Percentiles rank a stretch among this genome's conserved stretches.
Conservation (phyloP, 2,888 invertebrate species). For the Ochlodes sylvanus region DNA sequence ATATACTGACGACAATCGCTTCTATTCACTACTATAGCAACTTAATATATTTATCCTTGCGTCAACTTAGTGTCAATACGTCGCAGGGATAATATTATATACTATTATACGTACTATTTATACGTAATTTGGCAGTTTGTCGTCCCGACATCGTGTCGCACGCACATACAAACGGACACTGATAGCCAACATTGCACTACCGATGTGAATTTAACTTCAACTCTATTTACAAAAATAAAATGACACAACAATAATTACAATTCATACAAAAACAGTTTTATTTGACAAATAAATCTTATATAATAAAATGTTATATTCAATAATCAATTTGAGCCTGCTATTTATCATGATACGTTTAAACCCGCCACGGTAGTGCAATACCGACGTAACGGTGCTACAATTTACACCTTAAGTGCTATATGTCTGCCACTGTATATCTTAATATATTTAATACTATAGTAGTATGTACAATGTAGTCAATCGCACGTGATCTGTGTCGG, state of each 20-base stretch:
- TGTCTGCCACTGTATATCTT: conserved; percentile 25
- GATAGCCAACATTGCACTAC: conserved; percentile 25
- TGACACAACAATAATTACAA: no score
- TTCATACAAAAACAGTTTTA: neutral
- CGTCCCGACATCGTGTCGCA: no score
- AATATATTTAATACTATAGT: conserved; percentile 32
- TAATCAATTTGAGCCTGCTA: conserved; percentile 21
- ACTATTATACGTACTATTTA: no score
- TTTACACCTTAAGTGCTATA: conserved; percentile 26
- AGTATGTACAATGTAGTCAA: conserved; percentile 33
- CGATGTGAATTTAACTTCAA: neutral
- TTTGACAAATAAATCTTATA: neutral
- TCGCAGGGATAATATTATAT: no score
- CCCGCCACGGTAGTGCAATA: conserved; percentile 14
- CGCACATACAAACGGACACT: no score
- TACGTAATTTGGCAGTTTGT: no score
- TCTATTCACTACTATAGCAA: no score
- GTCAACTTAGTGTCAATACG: no score
- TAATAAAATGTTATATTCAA: neutral
- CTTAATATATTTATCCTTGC: no score
- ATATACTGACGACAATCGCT: no score
- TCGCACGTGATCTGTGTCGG: conserved; percentile 16
- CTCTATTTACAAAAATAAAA: conserved; percentile 20
- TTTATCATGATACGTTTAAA: conserved; percentile 4
- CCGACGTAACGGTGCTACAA: conserved; percentile 11